Evolutionary conservation across 2,113 vertebrate species (phyloP), one percentile per base, ranked within the genome.

Genomic region (Melanostigma gelatinosum): DNA sequence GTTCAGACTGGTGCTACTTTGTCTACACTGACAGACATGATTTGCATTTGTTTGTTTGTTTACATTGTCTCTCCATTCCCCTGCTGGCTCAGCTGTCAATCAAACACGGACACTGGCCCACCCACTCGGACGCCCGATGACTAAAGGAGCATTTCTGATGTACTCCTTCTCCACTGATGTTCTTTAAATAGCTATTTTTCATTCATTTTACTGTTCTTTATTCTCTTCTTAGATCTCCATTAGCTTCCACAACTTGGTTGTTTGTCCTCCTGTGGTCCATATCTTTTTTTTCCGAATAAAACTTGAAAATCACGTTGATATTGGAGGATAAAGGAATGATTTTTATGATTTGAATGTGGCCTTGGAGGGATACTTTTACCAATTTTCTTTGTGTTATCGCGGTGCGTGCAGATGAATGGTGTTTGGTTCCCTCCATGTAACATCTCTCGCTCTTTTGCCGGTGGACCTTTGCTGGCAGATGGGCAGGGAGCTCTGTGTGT

Each of bases 41-140:
- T 52, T 52, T 69, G 66, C 20, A 22, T 54, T 38, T 24, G 6
- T 52, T 22, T 8, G 36, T 75, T 55, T 76, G 18, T 32, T 66
- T 66, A 44, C 13, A 54, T 24, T 27, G 20, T 72, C 67, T 55
- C 27, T 64, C 46, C 24, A 32, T 54, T n/a, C 8, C 8, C 32
- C 66, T 78, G 58, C 24, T 44, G 8, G 58, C 36, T 71, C 34
- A 64, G 48, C 38, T 65, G 60, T 58, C 52, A 68, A 6, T 68
- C 64, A 48, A 67, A 67, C 62, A 54, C 3, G 12, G 29, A 69
- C 48, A 27, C n/a, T 40, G 52, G 34, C 50, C 22, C 8, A 6
- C 44, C 57, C 57, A 62, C 44, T 74, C 32, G 27, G 13, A 50
- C 20, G 29, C 40, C 6, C 10, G 55, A 72, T 44, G 40, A 32